Evolutionary conservation across 2,113 vertebrate genomes (phyloP), one percentile per base, ranked within the genome.

Genomic region (Periophthalmus modestus): DNA sequence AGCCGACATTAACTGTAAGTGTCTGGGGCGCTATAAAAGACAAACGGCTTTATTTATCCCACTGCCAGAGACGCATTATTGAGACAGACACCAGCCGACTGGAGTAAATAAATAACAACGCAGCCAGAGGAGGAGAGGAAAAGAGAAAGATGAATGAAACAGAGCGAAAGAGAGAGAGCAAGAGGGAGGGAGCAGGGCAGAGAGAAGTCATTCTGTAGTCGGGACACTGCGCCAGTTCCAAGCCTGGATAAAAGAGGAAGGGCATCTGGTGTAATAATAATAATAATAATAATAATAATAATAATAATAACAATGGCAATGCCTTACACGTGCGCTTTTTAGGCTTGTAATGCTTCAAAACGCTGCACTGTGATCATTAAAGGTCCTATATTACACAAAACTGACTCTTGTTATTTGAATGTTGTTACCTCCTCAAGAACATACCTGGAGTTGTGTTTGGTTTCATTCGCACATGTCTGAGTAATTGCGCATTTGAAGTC

Each of bases 21-120:
- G 85, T 85, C 84, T 65, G 54, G 81, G 89, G 88, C 85, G 77
- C 86, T 72, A 85, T 90, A 90, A 91, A 88, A 92, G 89, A 92
- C 82, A 86, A 92, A 90, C 90, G 85, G 89, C 92, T 92, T 93
- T 92, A 92, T 94, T 92, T 92, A 86, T 88, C 86, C 78, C 69
- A 66, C 86, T 78, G 89, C 84, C 85, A 82, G 89, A 79, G 80
- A 83, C 48, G 54, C 89, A 87, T 91, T 89, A 88, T 73, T 33
- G 66, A 80, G 87, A 91, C 77, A 74, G 81, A 78, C 77, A 77
- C 83, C 2, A 73, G 71, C 66, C 81, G 80, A 7, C 57, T 11
- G 80, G 86, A 91, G 92, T 93, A 92, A 93, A 93, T 93, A 92
- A 92, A 93, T 90, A 87, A 84, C 85, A n/a, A 72, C 50, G 66